phyloP scores from a whole-genome alignment of 2,797 vertebrate species.

The Cuculus canorus region DNA sequence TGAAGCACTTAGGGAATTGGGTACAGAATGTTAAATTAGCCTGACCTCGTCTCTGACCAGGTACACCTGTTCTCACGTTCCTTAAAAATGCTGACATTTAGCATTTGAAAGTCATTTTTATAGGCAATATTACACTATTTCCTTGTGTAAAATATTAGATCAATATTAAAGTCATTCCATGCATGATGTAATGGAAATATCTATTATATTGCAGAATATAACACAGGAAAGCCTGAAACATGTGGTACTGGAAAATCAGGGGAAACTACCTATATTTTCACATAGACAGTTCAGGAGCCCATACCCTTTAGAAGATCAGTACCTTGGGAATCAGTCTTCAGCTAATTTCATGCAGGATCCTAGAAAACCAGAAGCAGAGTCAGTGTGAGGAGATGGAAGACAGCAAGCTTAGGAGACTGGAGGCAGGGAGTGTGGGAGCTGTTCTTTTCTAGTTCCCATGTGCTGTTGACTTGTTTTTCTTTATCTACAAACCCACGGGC shows the following conservation, averaged over 20 bases:
- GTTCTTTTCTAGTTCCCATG: background rate
- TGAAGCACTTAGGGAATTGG: conserved; percentile 27
- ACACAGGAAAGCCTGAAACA: background rate
- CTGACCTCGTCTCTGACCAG: conserved; percentile 57
- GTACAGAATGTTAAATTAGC: conserved; percentile 44
- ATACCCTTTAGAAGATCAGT: background rate
- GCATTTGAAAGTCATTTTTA: conserved; percentile 52
- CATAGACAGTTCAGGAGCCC: background rate
- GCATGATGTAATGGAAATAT: conserved; percentile 47
- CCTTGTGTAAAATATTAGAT: conserved; percentile 40
- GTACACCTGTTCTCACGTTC: conserved; percentile 51
- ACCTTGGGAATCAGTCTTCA: background rate
- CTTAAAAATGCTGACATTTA: conserved; percentile 61
- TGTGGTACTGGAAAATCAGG: background rate
- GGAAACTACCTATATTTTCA: background rate
- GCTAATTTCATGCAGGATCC: background rate
- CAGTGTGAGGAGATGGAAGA: background rate
- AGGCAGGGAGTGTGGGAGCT: background rate
- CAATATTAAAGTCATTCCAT: conserved; percentile 44
- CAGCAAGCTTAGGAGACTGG: background rate
- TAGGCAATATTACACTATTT: conserved; percentile 45
- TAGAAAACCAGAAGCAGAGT: background rate
- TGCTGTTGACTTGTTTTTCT: background rate
- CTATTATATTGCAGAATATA: background rate
- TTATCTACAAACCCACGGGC: background rate